Evolutionary conservation across 2,113 vertebrate genomes (phyloP).

Genomic region (Peromyscus maniculatus): DNA sequence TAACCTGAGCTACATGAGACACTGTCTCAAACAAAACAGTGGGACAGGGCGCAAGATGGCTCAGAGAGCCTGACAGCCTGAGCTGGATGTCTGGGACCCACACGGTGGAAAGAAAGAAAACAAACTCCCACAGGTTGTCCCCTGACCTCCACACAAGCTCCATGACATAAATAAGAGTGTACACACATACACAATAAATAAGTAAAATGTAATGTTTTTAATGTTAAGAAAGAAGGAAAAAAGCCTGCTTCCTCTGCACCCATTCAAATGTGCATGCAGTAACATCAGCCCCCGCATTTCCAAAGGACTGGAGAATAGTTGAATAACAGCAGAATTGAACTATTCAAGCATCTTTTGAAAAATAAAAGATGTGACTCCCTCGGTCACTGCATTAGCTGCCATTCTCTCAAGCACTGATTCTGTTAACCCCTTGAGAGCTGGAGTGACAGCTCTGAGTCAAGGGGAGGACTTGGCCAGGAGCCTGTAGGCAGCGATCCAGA

Average conservation of each 20-base stretch:
- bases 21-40: not conserved
- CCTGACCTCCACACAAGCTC: not conserved
- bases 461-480: not conserved
- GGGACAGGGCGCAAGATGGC: not conserved
- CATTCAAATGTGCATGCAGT: not conserved
- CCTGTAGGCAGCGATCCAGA: not conserved
- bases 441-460: not conserved
- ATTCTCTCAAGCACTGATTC: conserved; percentile 6
- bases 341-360: conserved; percentile 31
- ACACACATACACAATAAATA: not conserved
- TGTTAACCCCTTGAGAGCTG: conserved; percentile 28
- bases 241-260: not conserved
- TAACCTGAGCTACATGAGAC: not conserved
- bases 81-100: not conserved
- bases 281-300: conserved; percentile 19
- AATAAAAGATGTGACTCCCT: not conserved
- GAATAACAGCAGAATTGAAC: conserved; percentile 20
- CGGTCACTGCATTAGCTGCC: not conserved
- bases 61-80: not conserved
- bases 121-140: not conserved
- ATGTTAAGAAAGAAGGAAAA: not conserved
- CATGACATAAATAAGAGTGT: not conserved
- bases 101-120: not conserved
- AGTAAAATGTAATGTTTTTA: not conserved
- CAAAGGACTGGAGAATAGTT: not conserved